A percentile compares a stretch with the other conserved stretches of the same genome.
phyloP scores from a whole-genome alignment of 2,113 vertebrate genomes.

The Parus major region DNA sequence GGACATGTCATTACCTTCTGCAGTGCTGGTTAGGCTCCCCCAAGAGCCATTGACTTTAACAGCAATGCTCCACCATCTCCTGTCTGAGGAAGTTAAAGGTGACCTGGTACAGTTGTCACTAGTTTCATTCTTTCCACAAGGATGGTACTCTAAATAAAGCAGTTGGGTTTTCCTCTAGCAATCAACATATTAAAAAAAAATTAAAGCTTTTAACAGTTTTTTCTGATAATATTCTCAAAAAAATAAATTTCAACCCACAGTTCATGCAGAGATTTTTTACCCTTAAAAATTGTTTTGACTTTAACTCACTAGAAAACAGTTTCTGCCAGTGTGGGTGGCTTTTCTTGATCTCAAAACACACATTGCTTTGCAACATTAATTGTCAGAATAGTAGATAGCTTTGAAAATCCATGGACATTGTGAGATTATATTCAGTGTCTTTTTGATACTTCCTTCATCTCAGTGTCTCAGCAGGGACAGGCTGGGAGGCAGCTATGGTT shows the following conservation, averaged over 20 bases:
- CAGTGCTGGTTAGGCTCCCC: not conserved
- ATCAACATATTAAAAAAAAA: not conserved
- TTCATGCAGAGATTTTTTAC: not conserved
- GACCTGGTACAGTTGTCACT: not conserved
- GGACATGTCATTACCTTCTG: not conserved
- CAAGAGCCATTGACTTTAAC: conserved; percentile 48
- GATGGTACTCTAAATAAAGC: not conserved
- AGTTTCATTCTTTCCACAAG: not conserved
- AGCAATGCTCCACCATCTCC: not conserved
- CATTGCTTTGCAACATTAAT: not conserved
- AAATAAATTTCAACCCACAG: not conserved
- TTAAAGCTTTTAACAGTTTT: not conserved
- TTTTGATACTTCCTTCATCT: not conserved
- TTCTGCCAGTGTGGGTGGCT: not conserved
- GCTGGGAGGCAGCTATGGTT: not conserved
- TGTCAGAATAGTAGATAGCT: not conserved
- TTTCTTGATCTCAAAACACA: not conserved
- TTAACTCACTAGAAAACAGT: not conserved
- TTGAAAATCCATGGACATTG: not conserved
- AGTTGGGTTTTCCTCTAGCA: not conserved
- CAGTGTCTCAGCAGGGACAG: not conserved
- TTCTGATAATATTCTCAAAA: not conserved
- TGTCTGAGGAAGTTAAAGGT: not conserved
- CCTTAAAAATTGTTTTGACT: not conserved
- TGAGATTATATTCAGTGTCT: not conserved